Percentiles rank a stretch among this genome's conserved stretches.
phyloP scores from a whole-genome alignment of 2,113 vertebrate species.

The Syngnathus typhle region DNA sequence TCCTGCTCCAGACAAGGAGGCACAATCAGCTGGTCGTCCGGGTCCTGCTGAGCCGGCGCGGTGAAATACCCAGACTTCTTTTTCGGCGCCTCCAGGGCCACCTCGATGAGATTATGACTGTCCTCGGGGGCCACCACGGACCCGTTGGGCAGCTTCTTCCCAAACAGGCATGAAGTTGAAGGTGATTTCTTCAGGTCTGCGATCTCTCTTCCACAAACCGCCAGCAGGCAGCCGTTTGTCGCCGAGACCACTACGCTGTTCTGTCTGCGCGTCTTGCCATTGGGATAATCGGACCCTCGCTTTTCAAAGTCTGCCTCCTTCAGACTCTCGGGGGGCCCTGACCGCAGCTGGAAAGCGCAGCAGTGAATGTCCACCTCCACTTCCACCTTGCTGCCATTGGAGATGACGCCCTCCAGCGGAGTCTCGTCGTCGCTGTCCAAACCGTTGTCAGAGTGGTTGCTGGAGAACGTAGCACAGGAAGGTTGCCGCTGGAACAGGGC shows the following conservation, averaged over 20 bases:
- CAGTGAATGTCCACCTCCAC: constrained; percentile 97
- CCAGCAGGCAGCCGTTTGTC: constrained; percentile 74
- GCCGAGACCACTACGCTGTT: constrained; percentile 82
- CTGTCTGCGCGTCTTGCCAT: constrained; percentile 76
- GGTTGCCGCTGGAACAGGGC: constrained; percentile 87
- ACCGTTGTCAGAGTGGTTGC: constrained; percentile 93
- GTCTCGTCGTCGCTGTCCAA: constrained; percentile 92
- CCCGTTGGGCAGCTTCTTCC: constrained; percentile 91
- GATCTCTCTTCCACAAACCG: constrained; percentile 76
- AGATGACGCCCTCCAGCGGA: constrained; percentile 86
- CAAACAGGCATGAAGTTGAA: constrained; percentile 85
- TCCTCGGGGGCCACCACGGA: constrained; percentile 90
- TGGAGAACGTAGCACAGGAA: constrained; percentile 86
- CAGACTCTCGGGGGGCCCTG: constrained; percentile 52
- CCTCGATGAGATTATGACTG: constrained; percentile 91
- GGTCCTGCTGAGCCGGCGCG: constrained; percentile 88
- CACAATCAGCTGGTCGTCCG: constrained; percentile 90
- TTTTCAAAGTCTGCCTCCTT: constrained; percentile 54
- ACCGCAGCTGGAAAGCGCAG: constrained; percentile 77
- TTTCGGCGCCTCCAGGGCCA: constrained; percentile 91
- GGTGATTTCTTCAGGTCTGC: constrained; percentile 86
- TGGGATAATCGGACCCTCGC: constrained; percentile 63
- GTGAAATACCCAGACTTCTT: constrained; percentile 95
- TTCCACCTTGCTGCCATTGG: constrained; percentile 91
- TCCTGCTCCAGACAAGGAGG: constrained; percentile 90